Evolutionary conservation across 2,113 vertebrate genomes (phyloP).

Genomic region (Dasyprocta punctata): DNA sequence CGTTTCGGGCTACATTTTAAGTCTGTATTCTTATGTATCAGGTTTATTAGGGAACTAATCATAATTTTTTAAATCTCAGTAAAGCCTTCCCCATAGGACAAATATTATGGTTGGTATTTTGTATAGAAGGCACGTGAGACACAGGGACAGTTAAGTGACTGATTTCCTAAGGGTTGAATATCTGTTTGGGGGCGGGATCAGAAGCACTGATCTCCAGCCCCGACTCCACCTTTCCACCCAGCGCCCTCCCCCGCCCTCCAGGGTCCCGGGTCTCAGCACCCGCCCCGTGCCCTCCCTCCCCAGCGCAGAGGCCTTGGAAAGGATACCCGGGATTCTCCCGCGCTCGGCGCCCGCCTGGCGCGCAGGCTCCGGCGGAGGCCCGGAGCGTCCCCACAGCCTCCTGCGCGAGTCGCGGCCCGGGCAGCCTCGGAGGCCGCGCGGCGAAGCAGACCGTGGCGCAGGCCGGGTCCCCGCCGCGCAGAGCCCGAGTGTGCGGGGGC

Average conservation of each 20-base stretch:
- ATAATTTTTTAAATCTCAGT: neutral
- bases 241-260: neutral
- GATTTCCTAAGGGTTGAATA: neutral
- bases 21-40: neutral
- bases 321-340: neutral
- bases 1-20: neutral
- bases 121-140: neutral
- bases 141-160: neutral
- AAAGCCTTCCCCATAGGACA: neutral
- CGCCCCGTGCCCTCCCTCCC: neutral
- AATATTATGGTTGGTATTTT: neutral
- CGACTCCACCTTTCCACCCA: neutral
- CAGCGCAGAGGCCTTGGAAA: neutral
- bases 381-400: neutral
- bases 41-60: neutral
- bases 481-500: rapidly evolving
- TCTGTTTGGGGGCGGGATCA: too few species aligned
- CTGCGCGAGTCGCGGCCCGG: neutral
- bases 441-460: neutral
- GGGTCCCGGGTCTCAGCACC: neutral
- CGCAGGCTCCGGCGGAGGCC: neutral
- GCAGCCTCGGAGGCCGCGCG: neutral
- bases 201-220: neutral
- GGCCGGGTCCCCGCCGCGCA: rapidly evolving
- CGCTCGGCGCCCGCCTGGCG: neutral